Evolutionary conservation across 2,888 invertebrate species (phyloP).

Genomic region (Lysandra bellargus): DNA sequence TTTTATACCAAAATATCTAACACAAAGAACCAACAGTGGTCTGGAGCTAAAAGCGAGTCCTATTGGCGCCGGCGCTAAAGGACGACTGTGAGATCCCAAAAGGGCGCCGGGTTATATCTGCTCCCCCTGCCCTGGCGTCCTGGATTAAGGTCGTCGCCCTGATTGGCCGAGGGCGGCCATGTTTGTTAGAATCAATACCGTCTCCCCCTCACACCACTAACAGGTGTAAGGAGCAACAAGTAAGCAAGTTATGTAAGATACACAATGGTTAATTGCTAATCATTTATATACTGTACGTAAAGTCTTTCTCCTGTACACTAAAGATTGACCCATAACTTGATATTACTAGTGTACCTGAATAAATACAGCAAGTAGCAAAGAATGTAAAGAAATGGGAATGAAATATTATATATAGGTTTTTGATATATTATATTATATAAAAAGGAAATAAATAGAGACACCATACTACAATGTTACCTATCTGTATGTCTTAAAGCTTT

Average conservation of each 20-base stretch:
- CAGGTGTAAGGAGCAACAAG: constrained; percentile 4
- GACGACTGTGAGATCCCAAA: background rate
- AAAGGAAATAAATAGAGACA: no score
- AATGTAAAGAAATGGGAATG: no score
- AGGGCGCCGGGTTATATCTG: background rate
- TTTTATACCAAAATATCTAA: background rate
- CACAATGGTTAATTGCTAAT: background rate
- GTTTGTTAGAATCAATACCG: background rate
- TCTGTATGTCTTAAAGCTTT: no score
- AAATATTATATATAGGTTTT: no score
- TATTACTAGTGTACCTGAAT: no score
- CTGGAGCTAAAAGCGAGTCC: background rate
- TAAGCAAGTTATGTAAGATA: background rate
- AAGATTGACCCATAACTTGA: no score
- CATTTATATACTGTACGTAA: background rate
- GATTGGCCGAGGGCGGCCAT: constrained; percentile 9
- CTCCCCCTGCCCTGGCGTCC: background rate
- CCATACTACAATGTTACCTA: no score
- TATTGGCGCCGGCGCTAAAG: background rate
- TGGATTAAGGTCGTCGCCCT: background rate
- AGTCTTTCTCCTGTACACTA: background rate
- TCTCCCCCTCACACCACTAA: background rate
- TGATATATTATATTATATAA: no score
- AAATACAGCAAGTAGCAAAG: no score
- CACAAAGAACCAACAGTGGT: background rate